Conservation (phyloP, 2,113 vertebrate species). For the Xenus cinereus region DNA sequence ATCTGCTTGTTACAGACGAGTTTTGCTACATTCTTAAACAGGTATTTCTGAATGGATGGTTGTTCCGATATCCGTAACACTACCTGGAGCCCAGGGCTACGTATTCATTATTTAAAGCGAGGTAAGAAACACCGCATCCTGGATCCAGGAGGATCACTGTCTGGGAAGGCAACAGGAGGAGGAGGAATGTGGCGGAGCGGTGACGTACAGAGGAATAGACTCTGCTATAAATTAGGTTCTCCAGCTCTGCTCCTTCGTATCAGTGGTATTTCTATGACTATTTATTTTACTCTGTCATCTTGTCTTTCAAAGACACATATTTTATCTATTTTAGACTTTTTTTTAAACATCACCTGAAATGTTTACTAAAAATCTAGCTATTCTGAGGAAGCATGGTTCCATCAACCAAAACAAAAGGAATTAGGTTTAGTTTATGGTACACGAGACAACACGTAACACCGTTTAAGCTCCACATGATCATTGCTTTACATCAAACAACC, state of each 20-base stretch:
- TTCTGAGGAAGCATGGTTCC: neutral
- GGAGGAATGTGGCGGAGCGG: fast-evolving
- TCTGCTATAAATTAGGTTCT: neutral
- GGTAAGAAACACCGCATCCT: neutral
- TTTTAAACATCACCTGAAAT: neutral
- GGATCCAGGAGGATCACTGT: neutral
- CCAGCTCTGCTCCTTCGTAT: neutral
- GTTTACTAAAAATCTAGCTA: neutral
- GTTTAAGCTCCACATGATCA: neutral
- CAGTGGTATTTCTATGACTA: neutral
- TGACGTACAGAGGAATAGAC: neutral
- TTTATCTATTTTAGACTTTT: neutral
- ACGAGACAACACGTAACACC: fast-evolving
- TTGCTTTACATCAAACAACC: neutral
- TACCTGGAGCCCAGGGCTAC: neutral
- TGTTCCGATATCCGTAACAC: neutral
- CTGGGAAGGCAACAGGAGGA: neutral
- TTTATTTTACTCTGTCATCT: neutral
- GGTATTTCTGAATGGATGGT: neutral
- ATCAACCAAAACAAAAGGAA: neutral
- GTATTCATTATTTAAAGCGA: neutral
- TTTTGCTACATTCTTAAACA: constrained; percentile 18
- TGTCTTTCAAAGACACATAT: neutral
- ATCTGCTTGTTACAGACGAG: neutral
- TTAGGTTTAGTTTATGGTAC: neutral